phyloP scores from a whole-genome alignment of 2,797 vertebrate species.

The Amniataba percoides region DNA sequence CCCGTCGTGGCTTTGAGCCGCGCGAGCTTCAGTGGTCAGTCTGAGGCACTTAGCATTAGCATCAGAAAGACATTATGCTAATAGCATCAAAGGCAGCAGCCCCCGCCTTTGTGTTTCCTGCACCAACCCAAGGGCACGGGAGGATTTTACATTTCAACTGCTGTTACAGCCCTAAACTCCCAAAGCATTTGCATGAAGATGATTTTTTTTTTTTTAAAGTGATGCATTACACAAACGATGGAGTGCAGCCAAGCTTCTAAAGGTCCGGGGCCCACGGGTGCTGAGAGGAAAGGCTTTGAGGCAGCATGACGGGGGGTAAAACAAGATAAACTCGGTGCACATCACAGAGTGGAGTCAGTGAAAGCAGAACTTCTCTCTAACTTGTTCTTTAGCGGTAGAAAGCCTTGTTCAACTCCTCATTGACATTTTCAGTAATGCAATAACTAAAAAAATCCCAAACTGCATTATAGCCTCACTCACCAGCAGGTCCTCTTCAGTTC shows the following conservation, averaged over 20 bases:
- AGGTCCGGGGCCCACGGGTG: conserved; percentile 13
- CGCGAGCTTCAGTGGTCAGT: conserved; percentile 60
- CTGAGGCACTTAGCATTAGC: conserved; percentile 80
- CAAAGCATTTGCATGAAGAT: conserved; percentile 41
- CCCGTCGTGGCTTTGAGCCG: conserved; percentile 41
- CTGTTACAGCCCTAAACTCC: conserved; percentile 21
- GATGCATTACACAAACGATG: conserved; percentile 27
- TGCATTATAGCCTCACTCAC: not conserved
- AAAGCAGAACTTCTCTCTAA: conserved; percentile 3
- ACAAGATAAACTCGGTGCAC: not conserved
- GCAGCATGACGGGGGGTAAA: not conserved
- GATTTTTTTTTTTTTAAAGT: not conserved
- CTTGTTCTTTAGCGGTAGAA: not conserved
- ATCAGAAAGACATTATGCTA: conserved; percentile 85
- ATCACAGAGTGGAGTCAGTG: not conserved
- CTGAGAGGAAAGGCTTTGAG: not conserved
- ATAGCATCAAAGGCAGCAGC: conserved; percentile 77
- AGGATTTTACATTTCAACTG: conserved; percentile 68
- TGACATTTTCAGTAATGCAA: not conserved
- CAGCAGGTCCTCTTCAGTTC: not conserved
- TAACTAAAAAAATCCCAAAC: not conserved
- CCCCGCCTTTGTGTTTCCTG: conserved; percentile 65
- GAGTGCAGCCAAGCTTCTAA: conserved; percentile 22
- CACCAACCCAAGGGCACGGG: conserved; percentile 61
- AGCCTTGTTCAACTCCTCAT: not conserved